Evolutionary conservation across 2,113 vertebrate genomes (phyloP).

Genomic region (Pholis gunnellus): DNA sequence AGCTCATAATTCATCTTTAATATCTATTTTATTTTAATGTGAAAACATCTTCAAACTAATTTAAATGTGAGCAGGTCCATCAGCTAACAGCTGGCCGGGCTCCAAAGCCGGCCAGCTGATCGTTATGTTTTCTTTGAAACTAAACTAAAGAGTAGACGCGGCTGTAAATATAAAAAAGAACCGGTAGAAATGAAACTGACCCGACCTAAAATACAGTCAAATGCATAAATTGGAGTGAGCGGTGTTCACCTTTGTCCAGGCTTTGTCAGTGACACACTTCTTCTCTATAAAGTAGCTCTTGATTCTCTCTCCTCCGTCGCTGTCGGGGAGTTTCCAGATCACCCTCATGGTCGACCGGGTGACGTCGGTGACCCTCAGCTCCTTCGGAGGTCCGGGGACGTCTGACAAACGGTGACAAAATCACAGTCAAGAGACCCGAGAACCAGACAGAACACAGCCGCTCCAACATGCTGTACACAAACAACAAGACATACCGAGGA

Average conservation of each 20-base stretch:
- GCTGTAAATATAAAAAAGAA: not conserved
- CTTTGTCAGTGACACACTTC: slow-evolving; percentile 91
- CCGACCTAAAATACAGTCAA: too few relatives aligned
- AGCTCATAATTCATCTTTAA: too few relatives aligned
- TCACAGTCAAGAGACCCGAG: not conserved
- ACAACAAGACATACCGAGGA: slow-evolving; percentile 88
- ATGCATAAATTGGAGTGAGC: too few relatives aligned
- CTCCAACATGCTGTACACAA: not conserved
- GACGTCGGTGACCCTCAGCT: slow-evolving; percentile 94
- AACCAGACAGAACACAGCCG: not conserved
- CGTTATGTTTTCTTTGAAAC: too few relatives aligned
- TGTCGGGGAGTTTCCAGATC: slow-evolving; percentile 97
- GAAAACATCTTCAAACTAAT: too few relatives aligned
- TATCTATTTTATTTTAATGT: too few relatives aligned
- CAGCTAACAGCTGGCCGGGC: too few relatives aligned
- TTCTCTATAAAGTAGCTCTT: slow-evolving; percentile 98
- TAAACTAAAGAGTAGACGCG: not conserved
- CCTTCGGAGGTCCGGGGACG: slow-evolving; percentile 94
- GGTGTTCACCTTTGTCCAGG: slow-evolving; percentile 92
- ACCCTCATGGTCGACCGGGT: slow-evolving; percentile 92
- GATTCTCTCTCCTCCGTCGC: slow-evolving; percentile 97
- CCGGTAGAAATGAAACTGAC: not conserved
- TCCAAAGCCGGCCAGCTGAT: too few relatives aligned
- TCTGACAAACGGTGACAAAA: slow-evolving; percentile 79
- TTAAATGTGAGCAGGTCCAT: too few relatives aligned